Conservation (phyloP, 2,797 vertebrate species). For the Melanotaenia maccullochi region DNA sequence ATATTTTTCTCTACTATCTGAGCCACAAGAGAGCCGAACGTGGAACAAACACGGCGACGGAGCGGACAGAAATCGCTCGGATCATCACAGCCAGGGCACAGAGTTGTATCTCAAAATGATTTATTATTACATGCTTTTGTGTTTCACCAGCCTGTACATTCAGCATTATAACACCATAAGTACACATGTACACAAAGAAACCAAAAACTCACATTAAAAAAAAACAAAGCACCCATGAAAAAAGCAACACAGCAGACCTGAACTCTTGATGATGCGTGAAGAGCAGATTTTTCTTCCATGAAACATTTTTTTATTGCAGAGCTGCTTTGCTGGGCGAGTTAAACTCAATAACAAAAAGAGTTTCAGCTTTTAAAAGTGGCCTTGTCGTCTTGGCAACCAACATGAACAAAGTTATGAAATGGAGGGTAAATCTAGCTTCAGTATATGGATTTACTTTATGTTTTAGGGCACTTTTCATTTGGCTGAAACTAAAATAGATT, state of each 20-base stretch:
- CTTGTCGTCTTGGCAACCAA: neutral
- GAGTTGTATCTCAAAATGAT: slow-evolving; percentile 43
- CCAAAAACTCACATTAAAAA: slow-evolving; percentile 1
- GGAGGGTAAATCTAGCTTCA: neutral
- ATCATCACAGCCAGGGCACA: neutral
- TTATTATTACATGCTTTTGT: slow-evolving; percentile 47
- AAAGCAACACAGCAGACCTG: neutral
- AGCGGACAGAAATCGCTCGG: slow-evolving; percentile 5
- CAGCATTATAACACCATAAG: slow-evolving; percentile 8
- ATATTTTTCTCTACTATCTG: neutral
- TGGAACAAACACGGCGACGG: neutral
- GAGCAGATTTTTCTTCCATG: neutral
- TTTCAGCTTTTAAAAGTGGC: neutral
- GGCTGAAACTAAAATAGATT: too few relatives aligned
- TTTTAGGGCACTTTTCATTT: too few relatives aligned
- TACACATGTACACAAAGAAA: neutral
- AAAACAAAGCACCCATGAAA: slow-evolving; percentile 1
- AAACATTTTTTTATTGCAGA: neutral
- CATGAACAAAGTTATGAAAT: neutral
- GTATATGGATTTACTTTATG: neutral
- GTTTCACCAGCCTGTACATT: slow-evolving; percentile 25
- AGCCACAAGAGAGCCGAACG: slow-evolving; percentile 5
- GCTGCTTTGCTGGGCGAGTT: neutral
- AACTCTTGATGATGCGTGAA: neutral
- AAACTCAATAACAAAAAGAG: neutral